Percentiles rank a stretch among this genome's conserved stretches.
Conservation (phyloP, 1,140 invertebrate species). For the Procambarus clarkii region DNA sequence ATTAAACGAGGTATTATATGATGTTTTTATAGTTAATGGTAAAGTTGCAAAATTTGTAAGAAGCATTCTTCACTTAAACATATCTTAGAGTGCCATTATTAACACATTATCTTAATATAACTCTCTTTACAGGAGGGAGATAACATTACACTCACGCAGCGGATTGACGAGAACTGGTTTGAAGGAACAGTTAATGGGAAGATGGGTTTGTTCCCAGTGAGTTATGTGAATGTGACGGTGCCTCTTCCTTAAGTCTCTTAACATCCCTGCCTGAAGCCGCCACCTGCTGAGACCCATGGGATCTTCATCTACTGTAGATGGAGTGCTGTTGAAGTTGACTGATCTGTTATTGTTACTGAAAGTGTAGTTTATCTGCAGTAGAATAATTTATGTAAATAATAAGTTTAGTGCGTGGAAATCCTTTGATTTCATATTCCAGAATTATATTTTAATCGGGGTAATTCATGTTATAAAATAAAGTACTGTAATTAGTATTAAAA, state of each 20-base stretch:
- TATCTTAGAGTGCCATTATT: too few species aligned
- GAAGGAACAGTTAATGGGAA: constrained; percentile 93
- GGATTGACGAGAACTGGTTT: constrained; percentile 98
- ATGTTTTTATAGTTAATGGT: too few species aligned
- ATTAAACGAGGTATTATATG: too few species aligned
- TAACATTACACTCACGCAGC: constrained; percentile 90
- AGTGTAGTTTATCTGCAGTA: not conserved
- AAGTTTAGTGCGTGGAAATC: not conserved
- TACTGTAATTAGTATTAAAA: not conserved
- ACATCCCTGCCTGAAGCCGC: not conserved
- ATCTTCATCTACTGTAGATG: not conserved
- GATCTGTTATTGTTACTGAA: not conserved
- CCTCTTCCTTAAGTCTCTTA: constrained; percentile 82
- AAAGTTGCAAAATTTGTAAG: too few species aligned
- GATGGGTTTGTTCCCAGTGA: constrained; percentile 94
- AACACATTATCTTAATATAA: not conserved
- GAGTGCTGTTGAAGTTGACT: not conserved
- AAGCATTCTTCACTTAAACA: too few species aligned
- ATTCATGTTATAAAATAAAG: not conserved
- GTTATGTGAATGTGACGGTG: constrained; percentile 92
- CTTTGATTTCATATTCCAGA: not conserved
- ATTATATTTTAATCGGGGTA: not conserved
- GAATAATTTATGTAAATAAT: not conserved
- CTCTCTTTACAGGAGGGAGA: constrained; percentile 88
- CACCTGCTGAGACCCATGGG: constrained; percentile 8